A percentile compares a stretch with the other conserved stretches of the same genome.
Evolutionary conservation across 2,888 invertebrate species (phyloP).

Genomic region (Catotricha subobsoleta): DNA sequence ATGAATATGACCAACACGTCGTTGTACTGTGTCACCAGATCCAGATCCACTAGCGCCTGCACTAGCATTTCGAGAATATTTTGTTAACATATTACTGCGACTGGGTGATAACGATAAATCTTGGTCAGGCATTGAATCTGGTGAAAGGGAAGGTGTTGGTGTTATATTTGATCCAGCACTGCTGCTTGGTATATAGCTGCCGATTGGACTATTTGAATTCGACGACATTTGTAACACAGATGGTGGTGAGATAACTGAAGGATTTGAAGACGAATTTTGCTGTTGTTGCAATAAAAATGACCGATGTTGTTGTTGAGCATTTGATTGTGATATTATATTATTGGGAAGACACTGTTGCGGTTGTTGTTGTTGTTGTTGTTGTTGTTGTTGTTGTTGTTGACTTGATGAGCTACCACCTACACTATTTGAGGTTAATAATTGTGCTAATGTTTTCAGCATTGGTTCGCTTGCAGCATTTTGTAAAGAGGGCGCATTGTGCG

Average conservation of each 20-base stretch:
- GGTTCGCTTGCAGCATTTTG: slow-evolving; percentile 62
- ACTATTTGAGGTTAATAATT: slow-evolving; percentile 44
- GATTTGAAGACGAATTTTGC: slow-evolving; percentile 14
- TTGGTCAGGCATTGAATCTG: slow-evolving; percentile 24
- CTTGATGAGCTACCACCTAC: neutral
- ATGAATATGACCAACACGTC: slow-evolving; percentile 78
- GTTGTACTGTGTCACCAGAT: slow-evolving; percentile 30
- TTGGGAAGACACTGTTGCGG: neutral
- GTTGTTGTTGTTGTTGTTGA: slow-evolving; percentile 10
- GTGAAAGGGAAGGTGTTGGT: slow-evolving; percentile 15
- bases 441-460: slow-evolving; percentile 58
- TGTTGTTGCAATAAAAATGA: slow-evolving; percentile 12
- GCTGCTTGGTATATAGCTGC: no score
- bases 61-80: slow-evolving; percentile 35
- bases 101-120: slow-evolving; percentile 42
- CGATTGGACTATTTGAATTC: no score
- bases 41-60: no score
- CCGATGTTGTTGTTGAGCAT: slow-evolving; percentile 9
- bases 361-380: slow-evolving; percentile 17
- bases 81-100: slow-evolving; percentile 20
- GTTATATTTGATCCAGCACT: no score
- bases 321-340: slow-evolving; percentile 11
- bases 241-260: slow-evolving; percentile 7
- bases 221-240: slow-evolving; percentile 10
- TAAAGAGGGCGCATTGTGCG: slow-evolving; percentile 21